phyloP scores from a whole-genome alignment of 1,140 invertebrate genomes.

The Lineus longissimus region DNA sequence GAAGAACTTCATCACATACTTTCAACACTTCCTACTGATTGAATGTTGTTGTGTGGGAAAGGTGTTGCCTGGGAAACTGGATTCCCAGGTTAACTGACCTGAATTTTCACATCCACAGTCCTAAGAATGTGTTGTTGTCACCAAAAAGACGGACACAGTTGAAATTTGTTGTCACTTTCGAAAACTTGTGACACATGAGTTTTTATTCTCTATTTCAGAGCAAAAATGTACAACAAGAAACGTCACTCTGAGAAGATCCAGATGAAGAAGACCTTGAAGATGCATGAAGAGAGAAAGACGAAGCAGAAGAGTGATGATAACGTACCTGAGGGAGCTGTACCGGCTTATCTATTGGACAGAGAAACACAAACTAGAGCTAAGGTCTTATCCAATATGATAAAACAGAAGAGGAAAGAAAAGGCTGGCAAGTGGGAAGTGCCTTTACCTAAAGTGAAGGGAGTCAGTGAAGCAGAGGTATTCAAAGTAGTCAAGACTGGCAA shows the following conservation, averaged over 20 bases:
- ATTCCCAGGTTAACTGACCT: too few relatives aligned
- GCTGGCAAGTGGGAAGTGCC: constrained; percentile 99
- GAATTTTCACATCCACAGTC: too few relatives aligned
- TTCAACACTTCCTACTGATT: too few relatives aligned
- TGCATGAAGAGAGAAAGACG: constrained; percentile 62
- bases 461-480: constrained; percentile 97
- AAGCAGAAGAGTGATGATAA: constrained; percentile 78
- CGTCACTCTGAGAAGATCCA: constrained; percentile 97
- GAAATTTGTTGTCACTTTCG: too few relatives aligned
- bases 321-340: constrained; percentile 83
- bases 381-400: constrained; percentile 98
- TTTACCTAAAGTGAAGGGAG: constrained; percentile 94
- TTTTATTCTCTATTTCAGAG: constrained; percentile 50
- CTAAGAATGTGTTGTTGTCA: too few relatives aligned
- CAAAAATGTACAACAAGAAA: constrained; percentile 96
- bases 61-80: too few relatives aligned
- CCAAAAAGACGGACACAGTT: too few relatives aligned
- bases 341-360: constrained; percentile 94
- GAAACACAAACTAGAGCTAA: constrained; percentile 91
- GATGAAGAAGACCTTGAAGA: constrained; percentile 87
- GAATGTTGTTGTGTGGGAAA: too few relatives aligned
- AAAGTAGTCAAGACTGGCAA: constrained; percentile 93
- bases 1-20: too few relatives aligned
- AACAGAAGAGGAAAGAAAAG: constrained; percentile 99
- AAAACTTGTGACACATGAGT: too few relatives aligned